Evolutionary conservation across 2,888 invertebrate genomes (phyloP), one percentile per base, ranked within the genome.

Genomic region (Folsomia manolachei): DNA sequence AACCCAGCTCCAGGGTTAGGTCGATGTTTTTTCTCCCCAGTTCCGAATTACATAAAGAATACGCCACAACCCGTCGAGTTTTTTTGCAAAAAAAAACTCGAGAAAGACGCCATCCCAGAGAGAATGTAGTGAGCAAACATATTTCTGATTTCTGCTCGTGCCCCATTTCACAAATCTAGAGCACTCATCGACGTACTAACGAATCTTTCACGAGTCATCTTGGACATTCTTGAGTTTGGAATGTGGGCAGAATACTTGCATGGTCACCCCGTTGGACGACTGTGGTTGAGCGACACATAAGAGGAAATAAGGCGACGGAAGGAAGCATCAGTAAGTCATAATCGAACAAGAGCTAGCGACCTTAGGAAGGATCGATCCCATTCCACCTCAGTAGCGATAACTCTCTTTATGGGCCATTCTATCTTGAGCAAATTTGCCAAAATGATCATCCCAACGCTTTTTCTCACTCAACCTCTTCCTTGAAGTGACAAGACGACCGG

Each of bases 351-450:
- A 60, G 18, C 60, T n/a, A 2, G 56, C 26, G 63, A 61, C 72
- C 56, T 56, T n/a, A 56, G 11, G 11, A 18, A 39, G 19, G 56
- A 56, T 56, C 56, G 56, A 39, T 39, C 39, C 39, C 7, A 14
- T 56, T 75, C 76, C 78, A 76, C 76, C 73, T 74, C 71, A 68
- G 70, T 70, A 74, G 67, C 78, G 72, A 76, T 78, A 78, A 78
- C 78, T 75, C 73, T 75, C 73, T 78, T 78, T 75, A 75, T 75
- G 73, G 74, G 75, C 73, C 75, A 73, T 74, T 72, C 78, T 78
- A 75, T 78, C 76, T 74, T 71, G 74, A 75, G 78, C 78, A 78
- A 78, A 78, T 78, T 78, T 78, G 78, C 78, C 78, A 76, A 78
- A 77, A 78, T 77, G 77, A 76, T 75, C 74, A 76, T 76, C 74